Evolutionary conservation across 1,140 invertebrate genomes (phyloP).

Genomic region (Bombus terrestris): DNA sequence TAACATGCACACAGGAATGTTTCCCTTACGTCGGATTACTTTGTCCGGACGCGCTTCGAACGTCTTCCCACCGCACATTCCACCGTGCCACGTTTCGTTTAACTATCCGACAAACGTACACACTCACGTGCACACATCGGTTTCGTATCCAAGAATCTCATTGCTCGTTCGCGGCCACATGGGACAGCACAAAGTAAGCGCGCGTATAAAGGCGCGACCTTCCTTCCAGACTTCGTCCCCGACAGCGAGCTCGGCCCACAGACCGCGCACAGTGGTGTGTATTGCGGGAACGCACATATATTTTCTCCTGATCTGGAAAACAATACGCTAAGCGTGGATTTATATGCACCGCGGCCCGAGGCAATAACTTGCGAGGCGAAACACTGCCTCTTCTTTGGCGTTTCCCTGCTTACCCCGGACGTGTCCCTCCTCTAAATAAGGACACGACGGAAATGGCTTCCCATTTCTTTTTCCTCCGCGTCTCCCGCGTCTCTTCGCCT

Average conservation of each 20-base stretch:
- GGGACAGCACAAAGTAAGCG: slow-evolving; percentile 65
- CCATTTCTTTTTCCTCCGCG: slow-evolving; percentile 66
- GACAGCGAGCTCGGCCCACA: slow-evolving; percentile 34
- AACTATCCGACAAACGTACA: slow-evolving; percentile 53
- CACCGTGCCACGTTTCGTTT: slow-evolving; percentile 60
- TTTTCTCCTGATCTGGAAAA: slow-evolving; percentile 82
- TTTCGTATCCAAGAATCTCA: slow-evolving; percentile 65
- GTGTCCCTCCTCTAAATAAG: slow-evolving; percentile 77
- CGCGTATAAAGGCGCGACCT: slow-evolving; percentile 65
- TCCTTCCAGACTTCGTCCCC: slow-evolving; percentile 57
- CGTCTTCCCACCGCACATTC: slow-evolving; percentile 54
- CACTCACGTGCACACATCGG: not conserved
- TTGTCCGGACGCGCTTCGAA: slow-evolving; percentile 29
- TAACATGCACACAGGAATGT: not conserved
- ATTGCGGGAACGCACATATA: slow-evolving; percentile 71
- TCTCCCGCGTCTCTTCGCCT: slow-evolving; percentile 4
- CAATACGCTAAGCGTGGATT: slow-evolving; percentile 80
- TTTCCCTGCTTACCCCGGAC: slow-evolving; percentile 68
- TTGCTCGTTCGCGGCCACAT: slow-evolving; percentile 52
- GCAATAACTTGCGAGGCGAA: slow-evolving; percentile 77
- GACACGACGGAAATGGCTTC: slow-evolving; percentile 75
- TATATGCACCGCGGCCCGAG: slow-evolving; percentile 74
- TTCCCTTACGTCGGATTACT: slow-evolving; percentile 15
- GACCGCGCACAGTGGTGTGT: not conserved
- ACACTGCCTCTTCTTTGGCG: slow-evolving; percentile 62